Evolutionary conservation across 37 sponge, comb jelly and placozoan species (phyloP), one percentile per base, ranked within the genome.

Genomic region (Halichondria panicea): DNA sequence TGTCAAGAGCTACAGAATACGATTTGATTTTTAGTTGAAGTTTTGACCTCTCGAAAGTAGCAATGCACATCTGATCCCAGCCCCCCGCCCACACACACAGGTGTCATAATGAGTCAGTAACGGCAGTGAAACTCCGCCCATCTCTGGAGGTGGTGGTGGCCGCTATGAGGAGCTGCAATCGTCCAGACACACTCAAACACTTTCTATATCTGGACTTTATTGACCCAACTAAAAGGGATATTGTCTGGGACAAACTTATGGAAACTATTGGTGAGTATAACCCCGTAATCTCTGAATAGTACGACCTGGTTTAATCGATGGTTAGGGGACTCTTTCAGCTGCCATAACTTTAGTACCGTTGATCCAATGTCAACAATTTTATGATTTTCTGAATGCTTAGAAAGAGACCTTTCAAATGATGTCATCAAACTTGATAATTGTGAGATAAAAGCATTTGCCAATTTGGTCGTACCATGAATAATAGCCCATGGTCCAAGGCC

Each of bases 171-270:
- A 21, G 43, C 8, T 83, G 87, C 65, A 73, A 71, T 7, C 41
- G 89, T 12, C 93, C 93, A 18, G 71, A 37, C 0, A 43, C 35
- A 22, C 86, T 93, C 7, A 88, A 85, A 57, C 15, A 18, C 35
- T 81, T 79, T 39, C 67, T 85, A 43, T 88, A 88, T 55, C 71
- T 93, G 62, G 89, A 93, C 66, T 93, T 85, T 43, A 75, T 85
- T 5, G 75, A 82, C 55, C 21, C 28, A 0, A 60, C 54, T 6
- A 88, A 88, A 58, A 72, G 68, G 34, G 62, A 81, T 4, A 18
- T 0, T 27, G 89, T 88, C n/a, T 81, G 85, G 89, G 36, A 63
- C 27, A 82, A 70, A 69, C 69, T 93, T 12, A 56, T 74, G 0
- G 55, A 63, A 40, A 71, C 66, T 2, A 74, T 81, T 30, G 43